Evolutionary conservation across 2,888 invertebrate species (phyloP), one percentile per base, ranked within the genome.

Genomic region (Dasysyrphus albostriatus): DNA sequence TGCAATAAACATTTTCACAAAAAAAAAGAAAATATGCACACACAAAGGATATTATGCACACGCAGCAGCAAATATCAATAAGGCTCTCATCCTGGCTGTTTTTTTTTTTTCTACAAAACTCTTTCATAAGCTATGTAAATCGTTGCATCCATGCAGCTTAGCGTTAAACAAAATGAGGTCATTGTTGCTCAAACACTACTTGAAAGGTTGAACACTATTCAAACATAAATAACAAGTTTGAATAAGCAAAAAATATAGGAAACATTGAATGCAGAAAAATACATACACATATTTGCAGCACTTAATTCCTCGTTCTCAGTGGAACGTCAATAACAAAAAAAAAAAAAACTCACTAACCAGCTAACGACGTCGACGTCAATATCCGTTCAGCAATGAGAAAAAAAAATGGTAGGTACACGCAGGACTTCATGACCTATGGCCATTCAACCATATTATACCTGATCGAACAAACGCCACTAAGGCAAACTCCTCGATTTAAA

Each of bases 401-500:
- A 29, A 74, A 63, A 29, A 37, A 19, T 51, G 63, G 3, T 29
- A 12, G 29, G 42, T 29, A 59, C 49, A 59, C 47, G 12, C 65
- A 59, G 39, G 24, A 63, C 70, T 51, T 56, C 59, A n/a, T 84
- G 83, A 80, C 80, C 83, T 72, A 80, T 83, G 70, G 63, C 44
- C 42, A 54, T 56, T 72, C 56, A 42, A 44, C 39, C 6, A 12
- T n/a, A n/a, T 29, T 24, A 24, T 29, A 56, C 56, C 70, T 51
- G 12, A 29, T 24, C 37, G 49, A 16, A 56, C 32, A 16, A 56
- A 16, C 16, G 10, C 19, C n/a, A 51, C 51, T 24, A 54, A 54
- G 47, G 24, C 70, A 24, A 19, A 51, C 0, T n/a, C 29, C 1
- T 24, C 6, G 14, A 59, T 14, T 7, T 9, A 10, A 6, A 78